These are phyloP conservation scores for Lates calcarifer DNA, from an alignment of 2,113 vertebrate genomes.

Conservation along the genomic window DNA sequence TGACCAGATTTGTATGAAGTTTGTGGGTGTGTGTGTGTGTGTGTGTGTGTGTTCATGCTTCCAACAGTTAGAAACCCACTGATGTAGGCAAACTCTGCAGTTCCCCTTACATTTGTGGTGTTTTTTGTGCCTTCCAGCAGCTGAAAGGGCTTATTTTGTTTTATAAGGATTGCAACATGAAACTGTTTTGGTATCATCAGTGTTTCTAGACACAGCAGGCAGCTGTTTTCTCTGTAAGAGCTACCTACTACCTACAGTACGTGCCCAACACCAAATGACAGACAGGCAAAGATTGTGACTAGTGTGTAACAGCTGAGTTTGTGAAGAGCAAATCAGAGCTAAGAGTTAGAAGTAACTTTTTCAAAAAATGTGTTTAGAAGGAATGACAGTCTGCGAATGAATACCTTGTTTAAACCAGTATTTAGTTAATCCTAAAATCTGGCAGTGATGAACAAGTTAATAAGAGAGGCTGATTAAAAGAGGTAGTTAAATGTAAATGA, in stretches of 20 bases:
- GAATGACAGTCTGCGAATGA: background rate
- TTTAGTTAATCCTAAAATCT: background rate
- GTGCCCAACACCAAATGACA: background rate
- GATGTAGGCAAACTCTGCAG: background rate
- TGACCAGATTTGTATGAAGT: background rate
- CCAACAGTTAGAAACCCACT: too few relatives aligned
- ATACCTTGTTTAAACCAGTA: background rate
- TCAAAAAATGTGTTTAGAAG: background rate
- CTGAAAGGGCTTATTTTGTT: too few relatives aligned
- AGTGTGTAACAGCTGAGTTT: background rate
- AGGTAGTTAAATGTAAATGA: slow-evolving; percentile 14
- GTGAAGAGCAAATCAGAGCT: background rate
- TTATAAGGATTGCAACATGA: too few relatives aligned
- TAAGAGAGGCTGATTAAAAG: slow-evolving; percentile 1
- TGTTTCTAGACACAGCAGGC: background rate
- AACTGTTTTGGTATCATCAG: background rate
- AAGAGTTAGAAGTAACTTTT: background rate
- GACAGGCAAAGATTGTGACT: background rate
- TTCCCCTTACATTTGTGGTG: too few relatives aligned
- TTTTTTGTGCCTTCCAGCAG: too few relatives aligned
- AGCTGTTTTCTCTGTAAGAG: background rate
- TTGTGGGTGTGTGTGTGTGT: too few relatives aligned
- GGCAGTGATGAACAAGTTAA: background rate
- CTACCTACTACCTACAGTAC: background rate
- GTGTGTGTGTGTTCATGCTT: background rate